Conservation (phyloP, 2,888 invertebrate species). For the Mesodorylaimus sp. region DNA sequence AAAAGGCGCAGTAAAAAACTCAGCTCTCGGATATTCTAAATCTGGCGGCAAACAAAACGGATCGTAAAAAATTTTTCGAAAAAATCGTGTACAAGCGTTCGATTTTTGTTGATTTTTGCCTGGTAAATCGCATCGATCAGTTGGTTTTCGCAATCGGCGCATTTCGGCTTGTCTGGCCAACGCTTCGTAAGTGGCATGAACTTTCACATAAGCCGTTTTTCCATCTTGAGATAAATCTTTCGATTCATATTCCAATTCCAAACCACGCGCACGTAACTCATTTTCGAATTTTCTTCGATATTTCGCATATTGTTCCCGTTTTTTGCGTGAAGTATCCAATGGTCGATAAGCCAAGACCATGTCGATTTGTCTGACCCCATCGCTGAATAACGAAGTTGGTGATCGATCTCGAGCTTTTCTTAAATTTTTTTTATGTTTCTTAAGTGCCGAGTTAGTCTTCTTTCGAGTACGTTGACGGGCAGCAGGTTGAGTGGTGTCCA, state of each 20-base stretch:
- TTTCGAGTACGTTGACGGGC: no score
- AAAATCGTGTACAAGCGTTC: no score
- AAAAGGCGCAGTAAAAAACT: no score
- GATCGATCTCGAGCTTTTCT: no score
- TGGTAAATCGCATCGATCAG: not conserved
- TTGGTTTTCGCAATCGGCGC: conserved; percentile 4
- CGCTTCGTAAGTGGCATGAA: conserved; percentile 5
- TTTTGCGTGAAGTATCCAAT: no score
- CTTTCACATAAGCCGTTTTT: conserved; percentile 5
- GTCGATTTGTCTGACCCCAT: not conserved
- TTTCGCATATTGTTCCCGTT: not conserved
- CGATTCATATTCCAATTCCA: conserved; percentile 10
- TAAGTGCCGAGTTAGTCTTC: no score
- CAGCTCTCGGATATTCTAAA: no score
- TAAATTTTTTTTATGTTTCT: no score
- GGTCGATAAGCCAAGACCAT: conserved; percentile 4
- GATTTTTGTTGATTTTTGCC: no score
- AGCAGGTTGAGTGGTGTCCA: no score
- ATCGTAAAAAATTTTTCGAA: no score
- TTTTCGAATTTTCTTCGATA: conserved; percentile 10
- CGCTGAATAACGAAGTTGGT: conserved; percentile 2
- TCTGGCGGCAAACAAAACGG: no score
- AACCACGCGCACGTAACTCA: conserved; percentile 3
- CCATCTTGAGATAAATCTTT: conserved; percentile 9
- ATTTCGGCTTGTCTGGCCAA: conserved; percentile 5